phyloP scores from a whole-genome alignment of 2,113 vertebrate genomes.

The Eretmochelys imbricata region DNA sequence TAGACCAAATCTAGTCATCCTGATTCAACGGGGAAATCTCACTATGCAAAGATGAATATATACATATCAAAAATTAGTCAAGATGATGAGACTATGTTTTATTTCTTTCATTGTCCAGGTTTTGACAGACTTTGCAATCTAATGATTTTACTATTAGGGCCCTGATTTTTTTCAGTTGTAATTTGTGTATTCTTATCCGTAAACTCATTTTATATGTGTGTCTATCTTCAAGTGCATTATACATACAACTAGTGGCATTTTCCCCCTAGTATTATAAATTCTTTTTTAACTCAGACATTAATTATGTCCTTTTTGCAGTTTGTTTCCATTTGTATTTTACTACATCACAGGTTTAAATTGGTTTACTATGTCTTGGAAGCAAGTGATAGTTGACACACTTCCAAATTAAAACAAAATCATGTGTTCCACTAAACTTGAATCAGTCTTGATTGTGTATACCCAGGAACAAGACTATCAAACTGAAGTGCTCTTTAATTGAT shows the following conservation, averaged over 20 bases:
- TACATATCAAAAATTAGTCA: neutral
- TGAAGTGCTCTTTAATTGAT: neutral
- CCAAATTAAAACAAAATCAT: neutral
- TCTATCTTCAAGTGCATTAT: neutral
- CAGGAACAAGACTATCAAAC: neutral
- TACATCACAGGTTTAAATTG: neutral
- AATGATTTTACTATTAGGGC: neutral
- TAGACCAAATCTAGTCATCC: neutral
- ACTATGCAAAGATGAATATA: neutral
- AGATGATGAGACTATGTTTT: neutral
- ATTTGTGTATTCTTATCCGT: neutral
- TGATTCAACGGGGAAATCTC: neutral
- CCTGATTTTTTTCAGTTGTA: neutral
- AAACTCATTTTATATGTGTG: neutral
- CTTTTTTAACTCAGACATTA: neutral
- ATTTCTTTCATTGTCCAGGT: neutral
- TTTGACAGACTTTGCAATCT: neutral
- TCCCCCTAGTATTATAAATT: neutral
- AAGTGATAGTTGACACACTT: neutral
- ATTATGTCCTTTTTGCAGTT: neutral
- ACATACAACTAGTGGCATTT: neutral
- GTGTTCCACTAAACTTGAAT: neutral
- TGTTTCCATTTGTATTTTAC: neutral
- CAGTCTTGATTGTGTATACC: fast-evolving
- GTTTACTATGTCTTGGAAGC: neutral